phyloP scores from a whole-genome alignment of 2,113 vertebrate species.

The Cyrtonyx montezumae region DNA sequence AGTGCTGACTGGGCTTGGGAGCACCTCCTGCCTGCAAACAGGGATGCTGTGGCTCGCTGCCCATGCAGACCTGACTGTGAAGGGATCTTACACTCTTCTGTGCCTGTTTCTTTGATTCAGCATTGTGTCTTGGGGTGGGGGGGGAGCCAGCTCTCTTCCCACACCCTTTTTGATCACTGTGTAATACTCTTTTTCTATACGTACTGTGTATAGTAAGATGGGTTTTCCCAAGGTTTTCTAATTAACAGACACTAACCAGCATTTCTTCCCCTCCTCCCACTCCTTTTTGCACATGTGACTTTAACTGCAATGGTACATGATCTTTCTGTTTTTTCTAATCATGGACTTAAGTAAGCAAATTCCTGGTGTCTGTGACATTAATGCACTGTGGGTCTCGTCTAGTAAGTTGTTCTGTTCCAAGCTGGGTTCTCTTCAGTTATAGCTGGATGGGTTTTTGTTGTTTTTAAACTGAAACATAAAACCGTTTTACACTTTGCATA shows the following conservation, averaged over 20 bases:
- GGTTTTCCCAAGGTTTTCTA: slow-evolving; percentile 43
- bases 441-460: slow-evolving; percentile 62
- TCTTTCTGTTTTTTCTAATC: slow-evolving; percentile 29
- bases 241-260: slow-evolving; percentile 43
- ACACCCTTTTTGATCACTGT: slow-evolving; percentile 22
- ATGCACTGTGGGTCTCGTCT: slow-evolving; percentile 54
- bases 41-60: neutral
- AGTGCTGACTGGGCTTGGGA: neutral
- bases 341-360: slow-evolving; percentile 46
- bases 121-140: slow-evolving; percentile 27
- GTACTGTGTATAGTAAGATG: slow-evolving; percentile 28
- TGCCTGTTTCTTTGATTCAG: slow-evolving; percentile 65
- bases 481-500: slow-evolving; percentile 71
- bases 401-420: slow-evolving; percentile 62
- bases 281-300: slow-evolving; percentile 11
- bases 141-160: neutral
- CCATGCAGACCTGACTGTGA: slow-evolving; percentile 35
- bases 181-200: slow-evolving; percentile 46
- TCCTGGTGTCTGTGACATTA: slow-evolving; percentile 50
- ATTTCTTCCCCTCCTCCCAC: neutral
- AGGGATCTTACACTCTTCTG: slow-evolving; percentile 47
- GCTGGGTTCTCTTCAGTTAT: slow-evolving; percentile 63
- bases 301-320: slow-evolving; percentile 29
- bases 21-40: neutral
- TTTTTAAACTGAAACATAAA: slow-evolving; percentile 67